Conservation (phyloP, 2,797 vertebrate genomes). For the Crenuchus spilurus region DNA sequence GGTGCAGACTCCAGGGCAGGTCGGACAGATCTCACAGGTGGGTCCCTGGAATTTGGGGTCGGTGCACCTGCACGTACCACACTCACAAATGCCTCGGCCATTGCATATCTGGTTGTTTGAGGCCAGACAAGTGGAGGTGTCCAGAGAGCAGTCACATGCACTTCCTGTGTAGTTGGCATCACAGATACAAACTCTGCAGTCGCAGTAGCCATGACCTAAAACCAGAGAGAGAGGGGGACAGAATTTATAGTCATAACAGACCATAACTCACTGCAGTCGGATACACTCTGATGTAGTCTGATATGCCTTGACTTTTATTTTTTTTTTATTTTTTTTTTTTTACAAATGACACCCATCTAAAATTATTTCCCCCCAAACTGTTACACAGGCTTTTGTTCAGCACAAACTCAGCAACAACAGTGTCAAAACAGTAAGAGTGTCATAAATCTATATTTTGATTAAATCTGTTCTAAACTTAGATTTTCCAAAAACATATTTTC, state of each 20-base stretch:
- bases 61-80: slow-evolving; percentile 91
- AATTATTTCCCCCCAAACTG: too few relatives aligned
- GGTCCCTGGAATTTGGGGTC: slow-evolving; percentile 93
- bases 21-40: slow-evolving; percentile 94
- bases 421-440: too few relatives aligned
- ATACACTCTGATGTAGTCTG: too few relatives aligned
- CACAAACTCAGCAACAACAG: too few relatives aligned
- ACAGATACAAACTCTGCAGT: slow-evolving; percentile 90
- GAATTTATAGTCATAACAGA: neutral
- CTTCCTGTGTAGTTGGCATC: slow-evolving; percentile 92
- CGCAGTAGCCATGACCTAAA: slow-evolving; percentile 89
- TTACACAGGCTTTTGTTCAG: too few relatives aligned
- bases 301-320: too few relatives aligned
- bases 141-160: slow-evolving; percentile 91
- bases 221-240: neutral
- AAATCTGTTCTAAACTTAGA: too few relatives aligned
- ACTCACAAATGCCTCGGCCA: slow-evolving; percentile 88
- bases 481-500: too few relatives aligned
- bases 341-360: too few relatives aligned
- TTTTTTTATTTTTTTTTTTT: too few relatives aligned
- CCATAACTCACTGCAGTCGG: too few relatives aligned
- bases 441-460: too few relatives aligned
- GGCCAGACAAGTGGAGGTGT: slow-evolving; percentile 84
- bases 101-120: slow-evolving; percentile 92
- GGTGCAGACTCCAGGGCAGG: slow-evolving; percentile 90